These are phyloP conservation scores for Aselliscus stoliczkanus DNA, from an alignment of 2,797 vertebrate genomes.

Conservation along the genomic window DNA sequence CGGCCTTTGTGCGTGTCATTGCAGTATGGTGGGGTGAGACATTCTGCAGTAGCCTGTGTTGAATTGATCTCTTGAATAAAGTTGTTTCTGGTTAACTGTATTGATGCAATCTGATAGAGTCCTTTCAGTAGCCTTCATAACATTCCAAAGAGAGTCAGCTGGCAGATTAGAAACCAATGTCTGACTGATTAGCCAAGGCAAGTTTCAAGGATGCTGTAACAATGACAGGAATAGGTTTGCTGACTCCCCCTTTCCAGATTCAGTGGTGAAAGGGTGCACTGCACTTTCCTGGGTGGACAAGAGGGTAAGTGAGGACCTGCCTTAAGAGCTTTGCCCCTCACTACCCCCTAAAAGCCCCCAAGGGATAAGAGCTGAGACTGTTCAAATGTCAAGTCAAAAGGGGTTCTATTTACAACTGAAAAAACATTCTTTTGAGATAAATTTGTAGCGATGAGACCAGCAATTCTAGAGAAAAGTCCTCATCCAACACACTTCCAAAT, in stretches of 20 bases:
- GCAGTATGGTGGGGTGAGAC: background rate
- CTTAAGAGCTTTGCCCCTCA: no score
- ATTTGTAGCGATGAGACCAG: background rate
- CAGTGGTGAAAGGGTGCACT: background rate
- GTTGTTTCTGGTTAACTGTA: conserved; percentile 30
- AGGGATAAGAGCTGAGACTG: background rate
- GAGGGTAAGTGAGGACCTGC: background rate
- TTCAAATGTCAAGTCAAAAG: background rate
- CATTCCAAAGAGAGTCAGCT: background rate
- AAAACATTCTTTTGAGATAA: background rate
- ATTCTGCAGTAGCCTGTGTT: background rate
- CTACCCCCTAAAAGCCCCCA: background rate
- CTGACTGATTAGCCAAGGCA: background rate
- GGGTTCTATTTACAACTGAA: background rate
- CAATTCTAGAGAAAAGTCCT: background rate
- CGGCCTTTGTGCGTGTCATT: background rate
- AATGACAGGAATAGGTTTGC: background rate
- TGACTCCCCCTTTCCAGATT: background rate
- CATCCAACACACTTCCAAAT: background rate
- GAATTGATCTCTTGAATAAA: conserved; percentile 46
- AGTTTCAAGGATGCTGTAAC: background rate
- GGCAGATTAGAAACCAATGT: background rate
- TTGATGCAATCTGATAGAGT: background rate
- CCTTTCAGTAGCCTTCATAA: background rate
- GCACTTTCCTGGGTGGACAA: background rate